Conservation (phyloP, 1,140 invertebrate species). For the Popillia japonica region DNA sequence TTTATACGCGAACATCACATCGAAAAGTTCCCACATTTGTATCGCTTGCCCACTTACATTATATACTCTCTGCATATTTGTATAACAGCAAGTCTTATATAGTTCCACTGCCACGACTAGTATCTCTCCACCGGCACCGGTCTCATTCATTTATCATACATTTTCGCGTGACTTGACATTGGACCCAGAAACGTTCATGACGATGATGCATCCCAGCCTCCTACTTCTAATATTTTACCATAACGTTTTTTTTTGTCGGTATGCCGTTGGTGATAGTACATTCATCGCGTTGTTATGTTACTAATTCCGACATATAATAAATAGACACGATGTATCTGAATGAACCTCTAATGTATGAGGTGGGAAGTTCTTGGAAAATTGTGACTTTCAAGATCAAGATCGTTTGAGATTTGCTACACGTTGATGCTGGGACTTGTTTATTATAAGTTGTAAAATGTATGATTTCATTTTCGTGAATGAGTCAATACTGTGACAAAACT, state of each 20-base stretch:
- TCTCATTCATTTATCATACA: conserved; percentile 1
- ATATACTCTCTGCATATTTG: not conserved
- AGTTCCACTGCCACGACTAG: not conserved
- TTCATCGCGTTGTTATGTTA: conserved; percentile 3
- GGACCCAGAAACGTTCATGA: not conserved
- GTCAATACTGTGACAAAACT: not conserved
- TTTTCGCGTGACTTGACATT: conserved; percentile 11
- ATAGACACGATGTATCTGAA: not conserved
- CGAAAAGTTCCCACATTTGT: not conserved
- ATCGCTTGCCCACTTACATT: not conserved
- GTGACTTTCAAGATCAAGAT: conserved; percentile 2
- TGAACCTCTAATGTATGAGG: not conserved
- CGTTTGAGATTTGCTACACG: not conserved
- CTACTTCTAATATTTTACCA: not conserved
- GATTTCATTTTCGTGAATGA: not conserved
- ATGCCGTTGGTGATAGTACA: not conserved
- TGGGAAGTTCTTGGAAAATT: not conserved
- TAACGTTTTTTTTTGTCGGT: conserved; percentile 1
- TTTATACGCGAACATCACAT: not conserved
- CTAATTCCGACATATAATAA: not conserved
- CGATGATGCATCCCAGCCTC: conserved; percentile 7
- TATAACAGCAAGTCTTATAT: not conserved
- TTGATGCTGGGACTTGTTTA: not conserved
- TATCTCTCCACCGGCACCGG: not conserved
- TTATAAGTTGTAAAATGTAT: conserved; percentile 3